These are phyloP conservation scores for Cryptoblepharus egeriae DNA, from an alignment of 2,797 vertebrate species.

Conservation along the genomic window DNA sequence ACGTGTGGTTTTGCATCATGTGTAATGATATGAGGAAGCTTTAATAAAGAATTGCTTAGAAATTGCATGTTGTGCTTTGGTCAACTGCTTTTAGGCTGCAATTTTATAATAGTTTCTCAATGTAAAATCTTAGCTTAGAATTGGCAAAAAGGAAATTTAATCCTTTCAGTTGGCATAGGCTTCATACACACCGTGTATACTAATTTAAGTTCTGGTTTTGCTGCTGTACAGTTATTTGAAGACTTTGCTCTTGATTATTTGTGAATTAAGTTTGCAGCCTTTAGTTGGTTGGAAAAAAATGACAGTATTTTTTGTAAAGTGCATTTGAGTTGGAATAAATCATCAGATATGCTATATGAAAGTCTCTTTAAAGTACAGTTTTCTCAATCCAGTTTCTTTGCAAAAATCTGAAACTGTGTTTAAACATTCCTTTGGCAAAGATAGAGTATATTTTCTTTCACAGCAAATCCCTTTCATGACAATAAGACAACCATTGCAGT, in stretches of 20 bases:
- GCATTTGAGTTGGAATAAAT: neutral
- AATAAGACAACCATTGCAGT: neutral
- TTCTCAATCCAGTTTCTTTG: slow-evolving; percentile 17
- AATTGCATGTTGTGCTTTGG: neutral
- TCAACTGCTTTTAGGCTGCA: slow-evolving; percentile 1
- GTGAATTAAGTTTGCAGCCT: neutral
- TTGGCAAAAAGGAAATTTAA: neutral
- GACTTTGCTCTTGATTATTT: neutral
- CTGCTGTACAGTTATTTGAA: slow-evolving; percentile 1
- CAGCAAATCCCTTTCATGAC: neutral
- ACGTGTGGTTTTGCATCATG: slow-evolving; percentile 23
- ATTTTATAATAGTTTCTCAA: slow-evolving; percentile 26
- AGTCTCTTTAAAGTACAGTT: slow-evolving; percentile 9
- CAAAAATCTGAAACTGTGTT: slow-evolving; percentile 8
- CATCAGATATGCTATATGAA: neutral
- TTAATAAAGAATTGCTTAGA: slow-evolving; percentile 2
- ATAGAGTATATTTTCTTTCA: neutral
- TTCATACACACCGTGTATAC: neutral
- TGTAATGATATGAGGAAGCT: slow-evolving; percentile 23
- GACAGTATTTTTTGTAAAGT: neutral
- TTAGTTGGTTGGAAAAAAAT: neutral
- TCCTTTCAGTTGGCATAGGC: neutral
- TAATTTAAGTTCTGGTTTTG: slow-evolving; percentile 1
- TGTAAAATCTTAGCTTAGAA: neutral
- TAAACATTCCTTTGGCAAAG: neutral